Conservation (phyloP, 1,140 invertebrate species). For the Drosophila equinoxialis region DNA sequence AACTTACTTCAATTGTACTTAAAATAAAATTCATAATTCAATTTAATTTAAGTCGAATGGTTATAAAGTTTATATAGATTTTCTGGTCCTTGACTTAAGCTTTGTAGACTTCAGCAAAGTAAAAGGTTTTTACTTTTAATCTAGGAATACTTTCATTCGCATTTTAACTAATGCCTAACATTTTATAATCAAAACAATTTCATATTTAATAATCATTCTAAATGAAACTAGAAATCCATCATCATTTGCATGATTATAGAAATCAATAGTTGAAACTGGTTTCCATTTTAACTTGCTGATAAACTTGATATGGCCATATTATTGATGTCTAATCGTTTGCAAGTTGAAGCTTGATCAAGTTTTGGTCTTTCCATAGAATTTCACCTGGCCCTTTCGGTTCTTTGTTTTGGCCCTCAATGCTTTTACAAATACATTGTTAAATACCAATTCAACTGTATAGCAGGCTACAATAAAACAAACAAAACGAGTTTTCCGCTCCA, state of each 20-base stretch:
- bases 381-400: neutral
- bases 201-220: slow-evolving; percentile 4
- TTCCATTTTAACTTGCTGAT: neutral
- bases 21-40: no score
- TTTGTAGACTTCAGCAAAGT: no score
- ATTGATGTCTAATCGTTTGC: slow-evolving; percentile 5
- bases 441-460: slow-evolving; percentile 40
- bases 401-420: neutral
- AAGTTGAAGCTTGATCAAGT: slow-evolving; percentile 4
- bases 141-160: neutral
- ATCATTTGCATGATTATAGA: slow-evolving; percentile 3
- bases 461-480: slow-evolving; percentile 20
- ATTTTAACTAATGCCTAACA: neutral
- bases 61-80: no score
- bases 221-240: slow-evolving; percentile 5
- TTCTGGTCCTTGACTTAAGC: no score
- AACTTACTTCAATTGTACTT: no score
- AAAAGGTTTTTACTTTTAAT: no score
- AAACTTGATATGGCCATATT: slow-evolving; percentile 1
- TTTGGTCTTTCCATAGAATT: slow-evolving; percentile 7
- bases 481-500: slow-evolving; percentile 52
- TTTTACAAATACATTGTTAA: slow-evolving; percentile 17
- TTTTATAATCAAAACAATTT: neutral
- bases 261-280: neutral
- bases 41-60: no score